A percentile compares a stretch with the other conserved stretches of the same genome.
These are phyloP conservation scores for Tenthredo notha DNA, from an alignment of 2,888 invertebrate species.

Conservation along the genomic window DNA sequence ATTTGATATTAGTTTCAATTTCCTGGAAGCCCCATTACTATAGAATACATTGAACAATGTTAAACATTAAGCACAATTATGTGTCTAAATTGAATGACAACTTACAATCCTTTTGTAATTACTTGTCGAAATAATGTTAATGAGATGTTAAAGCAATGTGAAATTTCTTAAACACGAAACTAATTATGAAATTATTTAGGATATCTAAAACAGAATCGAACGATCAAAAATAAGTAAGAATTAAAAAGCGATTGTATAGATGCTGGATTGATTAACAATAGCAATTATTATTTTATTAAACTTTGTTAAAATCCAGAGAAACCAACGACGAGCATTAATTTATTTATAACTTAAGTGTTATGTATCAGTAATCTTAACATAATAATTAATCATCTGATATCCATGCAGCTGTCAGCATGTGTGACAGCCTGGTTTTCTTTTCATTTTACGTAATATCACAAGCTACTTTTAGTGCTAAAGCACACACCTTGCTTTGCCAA, in stretches of 20 bases:
- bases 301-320: conserved; percentile 41
- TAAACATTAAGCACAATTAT: neutral
- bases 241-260: neutral
- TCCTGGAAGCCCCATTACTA: conserved; percentile 23
- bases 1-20: neutral
- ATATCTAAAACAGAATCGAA: conserved; percentile 52
- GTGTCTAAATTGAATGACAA: neutral
- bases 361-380: neutral
- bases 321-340: conserved; percentile 50
- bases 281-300: neutral
- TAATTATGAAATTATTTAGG: conserved; percentile 2
- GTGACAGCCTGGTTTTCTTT: conserved; percentile 68
- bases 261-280: neutral
- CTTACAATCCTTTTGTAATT: neutral
- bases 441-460: neutral
- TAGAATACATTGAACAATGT: conserved; percentile 54
- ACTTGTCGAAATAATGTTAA: neutral
- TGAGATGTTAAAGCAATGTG: neutral
- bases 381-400: conserved; percentile 66
- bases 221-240: conserved; percentile 53
- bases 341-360: conserved; percentile 50
- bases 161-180: neutral
- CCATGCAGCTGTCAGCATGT: conserved; percentile 74
- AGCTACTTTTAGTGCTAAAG: conserved; percentile 46
- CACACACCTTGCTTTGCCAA: conserved; percentile 53